Conservation (phyloP, 2,113 vertebrate genomes). For the Glareola pratincola region DNA sequence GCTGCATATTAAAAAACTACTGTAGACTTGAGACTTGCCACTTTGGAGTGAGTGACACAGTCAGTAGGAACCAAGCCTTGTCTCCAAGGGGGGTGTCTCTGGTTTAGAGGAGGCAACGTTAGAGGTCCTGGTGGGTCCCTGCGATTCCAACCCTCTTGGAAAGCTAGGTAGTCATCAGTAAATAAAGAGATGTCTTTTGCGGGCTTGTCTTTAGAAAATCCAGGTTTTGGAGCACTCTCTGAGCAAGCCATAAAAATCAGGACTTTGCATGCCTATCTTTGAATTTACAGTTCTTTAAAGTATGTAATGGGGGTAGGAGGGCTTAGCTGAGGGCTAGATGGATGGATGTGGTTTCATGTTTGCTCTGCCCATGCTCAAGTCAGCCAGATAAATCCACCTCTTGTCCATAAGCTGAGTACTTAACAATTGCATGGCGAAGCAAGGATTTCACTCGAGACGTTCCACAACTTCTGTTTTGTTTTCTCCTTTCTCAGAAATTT, state of each 20-base stretch:
- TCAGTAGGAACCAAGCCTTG: not conserved
- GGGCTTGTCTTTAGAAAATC: not conserved
- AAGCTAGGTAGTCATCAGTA: not conserved
- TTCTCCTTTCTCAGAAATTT: conserved; percentile 61
- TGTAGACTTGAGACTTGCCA: not conserved
- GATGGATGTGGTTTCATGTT: not conserved
- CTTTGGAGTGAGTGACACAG: not conserved
- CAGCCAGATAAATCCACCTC: not conserved
- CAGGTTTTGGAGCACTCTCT: not conserved
- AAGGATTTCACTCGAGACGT: not conserved
- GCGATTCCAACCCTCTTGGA: not conserved
- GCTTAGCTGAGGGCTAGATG: not conserved
- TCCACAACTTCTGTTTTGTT: not conserved
- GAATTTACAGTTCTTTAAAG: too few relatives aligned
- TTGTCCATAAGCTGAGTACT: not conserved
- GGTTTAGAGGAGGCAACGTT: not conserved
- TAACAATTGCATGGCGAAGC: not conserved
- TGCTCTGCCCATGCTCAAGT: not conserved
- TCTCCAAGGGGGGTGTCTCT: not conserved
- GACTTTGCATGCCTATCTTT: not conserved
- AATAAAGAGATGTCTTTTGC: not conserved
- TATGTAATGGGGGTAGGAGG: not conserved
- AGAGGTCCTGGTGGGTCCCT: not conserved
- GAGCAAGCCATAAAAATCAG: not conserved
- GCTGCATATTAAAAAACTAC: not conserved